phyloP scores from a whole-genome alignment of 2,113 vertebrate genomes.

The Himantopus leucocephalus region DNA sequence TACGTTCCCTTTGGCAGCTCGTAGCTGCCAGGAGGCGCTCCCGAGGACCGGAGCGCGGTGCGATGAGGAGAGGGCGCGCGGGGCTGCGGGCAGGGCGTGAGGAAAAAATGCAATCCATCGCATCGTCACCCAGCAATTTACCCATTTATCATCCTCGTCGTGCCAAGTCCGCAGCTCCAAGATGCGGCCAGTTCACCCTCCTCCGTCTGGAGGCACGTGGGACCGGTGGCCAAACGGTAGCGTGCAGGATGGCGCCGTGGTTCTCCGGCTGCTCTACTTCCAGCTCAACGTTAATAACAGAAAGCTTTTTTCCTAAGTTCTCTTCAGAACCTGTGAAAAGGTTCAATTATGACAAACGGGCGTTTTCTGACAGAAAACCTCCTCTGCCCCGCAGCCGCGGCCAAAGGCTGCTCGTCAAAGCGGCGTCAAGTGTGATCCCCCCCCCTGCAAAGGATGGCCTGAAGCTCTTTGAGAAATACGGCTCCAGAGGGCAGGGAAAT shows the following conservation, averaged over 20 bases:
- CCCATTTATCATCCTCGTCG: background rate
- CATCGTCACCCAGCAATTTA: background rate
- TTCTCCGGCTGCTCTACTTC: background rate
- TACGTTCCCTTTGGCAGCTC: background rate
- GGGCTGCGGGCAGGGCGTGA: rapidly evolving
- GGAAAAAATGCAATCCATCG: background rate
- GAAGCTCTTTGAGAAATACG: background rate
- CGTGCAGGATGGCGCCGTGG: rapidly evolving
- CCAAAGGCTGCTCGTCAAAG: background rate
- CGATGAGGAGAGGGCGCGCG: rapidly evolving
- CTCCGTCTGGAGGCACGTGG: background rate
- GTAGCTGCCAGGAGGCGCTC: background rate
- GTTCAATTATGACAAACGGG: background rate
- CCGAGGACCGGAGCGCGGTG: rapidly evolving
- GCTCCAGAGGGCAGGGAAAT: background rate
- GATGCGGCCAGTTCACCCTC: rapidly evolving
- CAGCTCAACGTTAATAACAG: rapidly evolving
- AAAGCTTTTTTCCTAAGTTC: background rate
- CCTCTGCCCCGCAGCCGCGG: background rate
- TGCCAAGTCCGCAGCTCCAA: background rate
- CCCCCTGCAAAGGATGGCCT: background rate
- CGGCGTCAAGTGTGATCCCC: background rate
- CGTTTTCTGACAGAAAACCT: background rate
- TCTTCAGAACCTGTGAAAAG: background rate
- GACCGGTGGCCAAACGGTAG: background rate